Base-by-base conservation (phyloP, 1,140 invertebrate species). In the Cepaea nemoralis region DNA sequence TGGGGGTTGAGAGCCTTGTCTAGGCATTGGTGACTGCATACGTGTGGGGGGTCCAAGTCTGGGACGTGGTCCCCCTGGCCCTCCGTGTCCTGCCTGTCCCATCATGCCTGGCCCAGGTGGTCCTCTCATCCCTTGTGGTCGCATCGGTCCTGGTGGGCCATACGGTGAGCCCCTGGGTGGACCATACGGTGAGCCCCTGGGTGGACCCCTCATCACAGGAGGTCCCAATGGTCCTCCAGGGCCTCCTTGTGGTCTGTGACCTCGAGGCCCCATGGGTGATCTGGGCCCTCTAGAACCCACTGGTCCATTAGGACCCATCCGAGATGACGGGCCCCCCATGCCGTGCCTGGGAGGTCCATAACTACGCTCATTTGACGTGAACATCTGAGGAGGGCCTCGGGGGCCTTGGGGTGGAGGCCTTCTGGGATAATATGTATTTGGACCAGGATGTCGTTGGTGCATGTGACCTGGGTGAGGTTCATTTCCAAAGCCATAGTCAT, bases 1-100 rank as follows among this genome's bases (percentile, higher is more conserved):
- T 63, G 69, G 69, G 31, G 73, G 69, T 19, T 42, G 67, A 0
- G 70, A 42, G 37, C 82, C 80, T 66, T 81, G 77, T 33, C 75
- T 42, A 22, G 69, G 80, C 33, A 76, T 75, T 10, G 75, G 75
- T 55, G 82, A 77, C 2, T 63, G 45, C 78, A 83, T 81, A 59
- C 84, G 31, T 48, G 70, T 40, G 8, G 82, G 82, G 27, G 82
- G 82, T n/a, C 83, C 83, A 77, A 82, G 80, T 35, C 83, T 77
- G n/a, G 73, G 71, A 0, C 77, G 48, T 5, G 75, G 80, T 5
- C 66, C 74, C 33, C 31, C 33, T n/a, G 76, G 75, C 55, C 76
- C 75, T 69, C 74, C 31, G 14, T 74, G 80, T 55, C 76, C 75
- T 75, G 73, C 63, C 24, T 70, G 48, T 19, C 77, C 71, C 69